Evolutionary conservation across 2,797 vertebrate genomes (phyloP).

Genomic region (Pseudochirops corinnae): DNA sequence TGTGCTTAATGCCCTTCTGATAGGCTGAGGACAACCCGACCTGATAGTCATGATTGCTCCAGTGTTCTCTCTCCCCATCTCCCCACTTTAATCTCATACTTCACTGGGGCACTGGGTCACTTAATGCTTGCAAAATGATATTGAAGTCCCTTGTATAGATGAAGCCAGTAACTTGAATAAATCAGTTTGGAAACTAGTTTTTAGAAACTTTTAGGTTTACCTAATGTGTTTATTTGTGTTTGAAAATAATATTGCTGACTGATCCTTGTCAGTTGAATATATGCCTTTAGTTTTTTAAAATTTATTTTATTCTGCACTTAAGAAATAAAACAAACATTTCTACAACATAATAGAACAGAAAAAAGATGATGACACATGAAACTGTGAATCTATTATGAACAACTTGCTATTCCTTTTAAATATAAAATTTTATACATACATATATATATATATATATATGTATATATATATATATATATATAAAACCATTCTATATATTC

Average conservation of each 20-base stretch:
- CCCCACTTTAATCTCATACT: background rate
- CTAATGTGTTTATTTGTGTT: background rate
- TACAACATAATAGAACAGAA: background rate
- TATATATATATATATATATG: no score
- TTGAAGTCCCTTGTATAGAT: background rate
- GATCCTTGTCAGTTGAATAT: background rate
- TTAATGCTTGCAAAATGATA: background rate
- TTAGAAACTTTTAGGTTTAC: background rate
- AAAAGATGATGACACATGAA: background rate
- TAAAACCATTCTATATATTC: background rate
- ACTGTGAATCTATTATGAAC: background rate
- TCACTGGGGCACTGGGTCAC: background rate
- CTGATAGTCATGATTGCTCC: background rate
- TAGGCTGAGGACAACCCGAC: background rate
- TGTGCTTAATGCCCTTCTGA: background rate
- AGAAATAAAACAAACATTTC: background rate
- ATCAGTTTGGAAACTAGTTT: background rate
- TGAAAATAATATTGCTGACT: background rate
- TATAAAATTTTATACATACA: background rate
- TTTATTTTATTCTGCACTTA: background rate
- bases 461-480: fast-evolving
- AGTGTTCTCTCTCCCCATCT: background rate
- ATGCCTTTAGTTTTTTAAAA: background rate
- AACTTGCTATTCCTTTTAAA: background rate
- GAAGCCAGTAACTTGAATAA: background rate